phyloP scores from a whole-genome alignment of 2,113 vertebrate genomes.

The Apistogramma diplotaenia region DNA sequence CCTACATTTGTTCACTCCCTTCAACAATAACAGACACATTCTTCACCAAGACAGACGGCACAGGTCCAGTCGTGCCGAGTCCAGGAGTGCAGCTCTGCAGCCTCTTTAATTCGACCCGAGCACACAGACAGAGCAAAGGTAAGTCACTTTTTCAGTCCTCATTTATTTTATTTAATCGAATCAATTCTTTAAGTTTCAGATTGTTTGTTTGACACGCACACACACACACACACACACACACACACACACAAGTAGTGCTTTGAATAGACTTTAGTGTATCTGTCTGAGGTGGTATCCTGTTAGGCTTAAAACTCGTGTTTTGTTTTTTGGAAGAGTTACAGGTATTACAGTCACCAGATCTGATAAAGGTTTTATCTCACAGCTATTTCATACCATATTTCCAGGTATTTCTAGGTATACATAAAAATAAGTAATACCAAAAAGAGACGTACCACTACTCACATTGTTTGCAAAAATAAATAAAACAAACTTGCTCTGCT shows the following conservation, averaged over 20 bases:
- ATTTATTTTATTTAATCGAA: background rate
- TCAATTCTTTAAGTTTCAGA: background rate
- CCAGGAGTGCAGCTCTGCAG: slow-evolving; percentile 53
- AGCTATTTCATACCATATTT: too few species aligned
- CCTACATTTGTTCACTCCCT: slow-evolving; percentile 48
- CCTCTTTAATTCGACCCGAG: background rate
- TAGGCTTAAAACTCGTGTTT: background rate
- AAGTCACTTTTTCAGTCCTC: background rate
- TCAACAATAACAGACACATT: slow-evolving; percentile 42
- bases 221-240: background rate
- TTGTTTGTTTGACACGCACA: background rate
- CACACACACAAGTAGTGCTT: background rate
- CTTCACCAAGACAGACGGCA: slow-evolving; percentile 25
- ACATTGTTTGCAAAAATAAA: background rate
- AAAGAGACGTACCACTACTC: background rate
- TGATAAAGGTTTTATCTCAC: slow-evolving; percentile 21
- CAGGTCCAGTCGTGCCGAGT: slow-evolving; percentile 77
- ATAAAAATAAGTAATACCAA: background rate
- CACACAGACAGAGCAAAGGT: slow-evolving; percentile 28
- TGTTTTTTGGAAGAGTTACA: too few species aligned
- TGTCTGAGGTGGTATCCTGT: background rate
- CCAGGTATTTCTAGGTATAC: background rate
- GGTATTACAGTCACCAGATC: background rate
- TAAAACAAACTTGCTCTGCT: background rate
- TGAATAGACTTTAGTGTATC: background rate